Base-by-base conservation (phyloP, 2,113 vertebrate species). In the Macrotis lagotis region DNA sequence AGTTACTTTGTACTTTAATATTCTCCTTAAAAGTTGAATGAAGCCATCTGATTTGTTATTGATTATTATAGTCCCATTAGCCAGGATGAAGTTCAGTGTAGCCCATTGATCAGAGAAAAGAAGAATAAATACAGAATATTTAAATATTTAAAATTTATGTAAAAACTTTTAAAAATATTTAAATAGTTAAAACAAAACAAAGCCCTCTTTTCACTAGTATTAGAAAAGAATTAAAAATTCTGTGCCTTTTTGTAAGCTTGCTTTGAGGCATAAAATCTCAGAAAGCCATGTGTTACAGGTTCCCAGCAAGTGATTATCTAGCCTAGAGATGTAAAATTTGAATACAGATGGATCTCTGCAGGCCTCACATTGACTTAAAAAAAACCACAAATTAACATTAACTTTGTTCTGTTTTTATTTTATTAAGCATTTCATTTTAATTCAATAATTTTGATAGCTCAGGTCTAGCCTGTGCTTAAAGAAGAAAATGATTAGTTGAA, bases 11-110 rank as follows among this genome's bases (percentile, higher is more conserved):
- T 50, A 25, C 31, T 94, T 2, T 51, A 31, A 14, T 49, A 1
- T 83, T 44, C 5, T n/a, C 96, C 44, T 90, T 24, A 93, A 83
- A 96, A 90, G 37, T 88, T 97, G 48, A 31, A 9, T 59, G 89
- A 89, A 89, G 4, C 44, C 93, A 94, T 9, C 48, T 92, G 91
- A 0, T 92, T 93, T 94, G 28, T 94, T 93, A 90, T 0, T 90
- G n/a, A 92, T 25, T 25, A 88, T 95, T 16, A 92, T 92, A 22
- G 31, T 92, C 88, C 89, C 44, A 44, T 19, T 44, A 44, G 7
- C 6, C 19, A 44, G 19, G 19, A 83, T 44, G 19, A 83, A 83
- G 6, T 44, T 83, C 7, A 16, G 44, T n/a, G 16, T 83, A 19
- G 19, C 44, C 16, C 66, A 44, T 83, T 44, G 8, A 24, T 44